phyloP scores from a whole-genome alignment of 2,888 invertebrate species.

The Agrochola circellaris region DNA sequence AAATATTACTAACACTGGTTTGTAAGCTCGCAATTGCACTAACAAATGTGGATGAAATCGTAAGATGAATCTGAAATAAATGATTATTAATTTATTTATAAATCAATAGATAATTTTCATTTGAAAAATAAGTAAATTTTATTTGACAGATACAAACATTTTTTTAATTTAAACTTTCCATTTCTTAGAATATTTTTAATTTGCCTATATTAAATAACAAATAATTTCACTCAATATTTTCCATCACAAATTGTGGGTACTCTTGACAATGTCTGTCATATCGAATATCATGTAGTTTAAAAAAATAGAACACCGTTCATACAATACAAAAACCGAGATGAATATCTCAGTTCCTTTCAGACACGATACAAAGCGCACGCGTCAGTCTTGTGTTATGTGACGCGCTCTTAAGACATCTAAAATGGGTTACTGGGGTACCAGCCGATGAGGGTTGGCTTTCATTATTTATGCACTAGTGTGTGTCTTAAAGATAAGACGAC shows the following conservation, averaged over 20 bases:
- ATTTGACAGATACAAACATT: too few species aligned
- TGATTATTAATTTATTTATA: too few species aligned
- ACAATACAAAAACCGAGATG: constrained; percentile 36
- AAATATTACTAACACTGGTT: too few species aligned
- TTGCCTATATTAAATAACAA: background rate
- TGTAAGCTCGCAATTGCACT: too few species aligned
- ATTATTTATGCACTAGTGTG: constrained; percentile 52
- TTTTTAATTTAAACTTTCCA: background rate
- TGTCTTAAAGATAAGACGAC: constrained; percentile 9
- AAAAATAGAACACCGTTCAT: constrained; percentile 29
- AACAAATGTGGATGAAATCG: too few species aligned
- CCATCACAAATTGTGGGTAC: background rate
- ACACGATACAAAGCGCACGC: constrained; percentile 53
- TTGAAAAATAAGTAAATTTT: too few species aligned
- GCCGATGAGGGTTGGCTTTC: constrained; percentile 48
- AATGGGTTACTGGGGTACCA: constrained; percentile 56
- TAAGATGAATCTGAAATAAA: too few species aligned
- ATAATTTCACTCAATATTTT: background rate
- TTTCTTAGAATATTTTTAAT: background rate
- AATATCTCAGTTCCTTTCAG: constrained; percentile 56
- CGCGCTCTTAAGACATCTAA: constrained; percentile 48
- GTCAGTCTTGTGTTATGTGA: constrained; percentile 45
- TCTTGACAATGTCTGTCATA: constrained; percentile 9
- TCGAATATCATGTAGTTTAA: constrained; percentile 34
- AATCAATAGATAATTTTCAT: too few species aligned